Evolutionary conservation across 2,797 vertebrate species (phyloP).

Genomic region (Discoglossus pictus): DNA sequence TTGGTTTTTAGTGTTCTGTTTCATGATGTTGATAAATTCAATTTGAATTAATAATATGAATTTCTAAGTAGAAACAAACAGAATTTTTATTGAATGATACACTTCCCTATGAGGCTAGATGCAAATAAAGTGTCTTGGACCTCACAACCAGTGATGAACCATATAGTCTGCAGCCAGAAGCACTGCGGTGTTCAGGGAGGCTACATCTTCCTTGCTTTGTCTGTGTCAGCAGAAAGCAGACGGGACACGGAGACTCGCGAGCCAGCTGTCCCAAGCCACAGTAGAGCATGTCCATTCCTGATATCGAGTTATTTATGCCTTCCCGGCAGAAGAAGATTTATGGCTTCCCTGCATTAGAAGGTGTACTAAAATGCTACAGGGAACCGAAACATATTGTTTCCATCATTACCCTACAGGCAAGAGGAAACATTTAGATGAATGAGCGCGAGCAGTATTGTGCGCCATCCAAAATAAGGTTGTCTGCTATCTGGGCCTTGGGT

Average conservation of each 20-base stretch:
- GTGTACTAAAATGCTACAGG: slow-evolving; percentile 8
- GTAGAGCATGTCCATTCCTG: slow-evolving; percentile 1
- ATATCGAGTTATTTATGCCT: slow-evolving; percentile 12
- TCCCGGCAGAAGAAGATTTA: background rate
- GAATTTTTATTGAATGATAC: too few relatives aligned
- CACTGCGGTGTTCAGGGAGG: background rate
- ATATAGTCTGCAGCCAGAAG: background rate
- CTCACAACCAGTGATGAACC: too few relatives aligned
- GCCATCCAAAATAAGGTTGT: background rate
- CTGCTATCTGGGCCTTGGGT: background rate
- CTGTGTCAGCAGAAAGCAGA: slow-evolving; percentile 1
- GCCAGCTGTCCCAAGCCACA: slow-evolving; percentile 9
- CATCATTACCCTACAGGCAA: background rate
- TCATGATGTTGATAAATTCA: too few relatives aligned
- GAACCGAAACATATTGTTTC: slow-evolving; percentile 5
- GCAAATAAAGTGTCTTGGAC: too few relatives aligned
- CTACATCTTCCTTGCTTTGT: background rate
- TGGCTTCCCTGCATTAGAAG: background rate
- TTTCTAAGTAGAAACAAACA: too few relatives aligned
- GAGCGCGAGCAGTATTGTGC: background rate
- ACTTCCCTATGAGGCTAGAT: too few relatives aligned
- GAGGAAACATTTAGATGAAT: background rate
- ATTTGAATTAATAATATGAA: too few relatives aligned
- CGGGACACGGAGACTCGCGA: background rate
- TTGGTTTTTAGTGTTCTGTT: too few relatives aligned